These are phyloP conservation scores for Agraylea sexmaculata DNA, from an alignment of 1,140 invertebrate genomes.

Conservation along the genomic window DNA sequence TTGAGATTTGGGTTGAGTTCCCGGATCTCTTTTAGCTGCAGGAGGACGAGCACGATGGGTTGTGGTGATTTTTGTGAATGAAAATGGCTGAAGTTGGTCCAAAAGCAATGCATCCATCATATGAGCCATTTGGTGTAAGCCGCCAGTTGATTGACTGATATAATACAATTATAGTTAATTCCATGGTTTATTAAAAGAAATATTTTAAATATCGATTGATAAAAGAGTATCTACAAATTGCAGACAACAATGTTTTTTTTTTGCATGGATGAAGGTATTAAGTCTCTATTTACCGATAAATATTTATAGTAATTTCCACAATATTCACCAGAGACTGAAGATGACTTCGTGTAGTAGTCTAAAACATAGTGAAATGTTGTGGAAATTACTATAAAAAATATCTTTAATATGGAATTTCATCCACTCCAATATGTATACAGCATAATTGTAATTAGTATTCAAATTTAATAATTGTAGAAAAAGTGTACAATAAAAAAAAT, in stretches of 20 bases:
- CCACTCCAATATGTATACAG: no score
- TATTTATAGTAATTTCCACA: no score
- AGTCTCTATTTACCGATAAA: not conserved
- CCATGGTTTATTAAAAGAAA: not conserved
- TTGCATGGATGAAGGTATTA: no score
- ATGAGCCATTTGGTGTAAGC: slow-evolving; percentile 52
- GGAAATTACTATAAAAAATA: no score
- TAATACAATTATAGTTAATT: slow-evolving; percentile 22
- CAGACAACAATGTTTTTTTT: not conserved
- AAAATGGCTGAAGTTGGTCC: slow-evolving; percentile 49
- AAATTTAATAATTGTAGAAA: no score
- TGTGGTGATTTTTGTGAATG: slow-evolving; percentile 47
- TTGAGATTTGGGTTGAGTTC: slow-evolving; percentile 17
- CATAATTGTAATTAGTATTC: no score
- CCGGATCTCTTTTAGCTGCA: slow-evolving; percentile 5
- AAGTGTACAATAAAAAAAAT: no score
- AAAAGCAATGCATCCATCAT: slow-evolving; percentile 60
- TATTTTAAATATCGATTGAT: not conserved
- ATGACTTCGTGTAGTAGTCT: no score
- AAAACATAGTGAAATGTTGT: no score
- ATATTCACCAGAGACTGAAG: no score
- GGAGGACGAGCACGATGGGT: slow-evolving; percentile 26
- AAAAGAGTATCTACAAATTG: not conserved
- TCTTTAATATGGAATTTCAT: no score
- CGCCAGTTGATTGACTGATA: slow-evolving; percentile 38